Evolutionary conservation across 1,140 invertebrate genomes (phyloP).

Genomic region (Probaryconus sp.): DNA sequence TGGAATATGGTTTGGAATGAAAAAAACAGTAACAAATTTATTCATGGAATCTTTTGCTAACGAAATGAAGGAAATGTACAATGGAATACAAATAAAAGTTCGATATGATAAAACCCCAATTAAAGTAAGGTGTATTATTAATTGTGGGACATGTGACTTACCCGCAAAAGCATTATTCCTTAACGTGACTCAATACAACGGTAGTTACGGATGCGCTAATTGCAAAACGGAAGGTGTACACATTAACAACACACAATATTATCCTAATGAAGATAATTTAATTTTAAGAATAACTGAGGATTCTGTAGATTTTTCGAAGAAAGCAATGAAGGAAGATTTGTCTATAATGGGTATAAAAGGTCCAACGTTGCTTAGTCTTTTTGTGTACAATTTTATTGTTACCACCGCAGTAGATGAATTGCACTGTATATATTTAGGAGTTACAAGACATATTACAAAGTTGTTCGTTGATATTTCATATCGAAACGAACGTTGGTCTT

Average conservation of each 20-base stretch:
- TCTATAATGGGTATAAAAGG: neutral
- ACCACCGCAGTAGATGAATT: slow-evolving; percentile 41
- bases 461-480: slow-evolving; percentile 17
- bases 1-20: too few species aligned
- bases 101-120: neutral
- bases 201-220: slow-evolving; percentile 9
- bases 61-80: neutral
- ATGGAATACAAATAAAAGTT: too few species aligned
- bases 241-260: slow-evolving; percentile 2
- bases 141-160: slow-evolving; percentile 23
- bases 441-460: slow-evolving; percentile 6
- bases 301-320: neutral
- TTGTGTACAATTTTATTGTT: slow-evolving; percentile 11
- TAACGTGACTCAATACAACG: slow-evolving; percentile 8
- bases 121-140: neutral
- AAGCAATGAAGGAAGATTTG: neutral
- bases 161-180: slow-evolving; percentile 19
- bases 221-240: too few species aligned
- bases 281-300: slow-evolving; percentile 4
- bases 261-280: neutral
- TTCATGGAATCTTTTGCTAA: neutral
- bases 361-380: neutral
- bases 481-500: neutral
- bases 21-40: slow-evolving; percentile 4
- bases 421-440: slow-evolving; percentile 41